These are phyloP conservation scores for Tiliqua scincoides DNA, from an alignment of 2,113 vertebrate genomes.

Conservation along the genomic window DNA sequence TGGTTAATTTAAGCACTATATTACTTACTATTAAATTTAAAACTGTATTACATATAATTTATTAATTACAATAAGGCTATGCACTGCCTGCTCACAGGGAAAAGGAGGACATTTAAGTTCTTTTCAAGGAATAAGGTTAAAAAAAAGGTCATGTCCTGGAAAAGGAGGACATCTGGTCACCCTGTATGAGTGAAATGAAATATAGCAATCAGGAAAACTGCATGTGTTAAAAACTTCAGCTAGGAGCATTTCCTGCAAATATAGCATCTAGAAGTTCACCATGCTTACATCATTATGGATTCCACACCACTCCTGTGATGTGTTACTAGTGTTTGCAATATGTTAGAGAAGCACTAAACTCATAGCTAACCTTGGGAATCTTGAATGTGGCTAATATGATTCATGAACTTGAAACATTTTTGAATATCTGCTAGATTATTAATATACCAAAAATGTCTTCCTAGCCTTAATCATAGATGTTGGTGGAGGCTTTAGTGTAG, in stretches of 20 bases:
- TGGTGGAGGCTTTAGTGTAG: not conserved
- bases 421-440: not conserved
- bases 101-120: too few relatives aligned
- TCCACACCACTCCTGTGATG: not conserved
- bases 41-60: too few relatives aligned
- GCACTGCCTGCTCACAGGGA: too few relatives aligned
- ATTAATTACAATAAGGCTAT: too few relatives aligned
- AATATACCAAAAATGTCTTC: not conserved
- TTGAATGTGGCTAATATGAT: not conserved
- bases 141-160: not conserved
- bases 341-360: not conserved
- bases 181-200: not conserved
- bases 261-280: not conserved
- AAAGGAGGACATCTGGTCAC: too few relatives aligned
- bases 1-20: too few relatives aligned
- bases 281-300: not conserved
- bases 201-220: not conserved
- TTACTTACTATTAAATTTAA: too few relatives aligned
- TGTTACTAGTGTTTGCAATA: not conserved
- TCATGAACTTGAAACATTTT: not conserved
- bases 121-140: too few relatives aligned
- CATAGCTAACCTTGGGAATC: not conserved
- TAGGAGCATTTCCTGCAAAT: not conserved
- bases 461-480: not conserved
- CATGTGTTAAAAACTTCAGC: not conserved